Conservation (phyloP, 2,113 vertebrate genomes). For the Motacilla tschutschensis region DNA sequence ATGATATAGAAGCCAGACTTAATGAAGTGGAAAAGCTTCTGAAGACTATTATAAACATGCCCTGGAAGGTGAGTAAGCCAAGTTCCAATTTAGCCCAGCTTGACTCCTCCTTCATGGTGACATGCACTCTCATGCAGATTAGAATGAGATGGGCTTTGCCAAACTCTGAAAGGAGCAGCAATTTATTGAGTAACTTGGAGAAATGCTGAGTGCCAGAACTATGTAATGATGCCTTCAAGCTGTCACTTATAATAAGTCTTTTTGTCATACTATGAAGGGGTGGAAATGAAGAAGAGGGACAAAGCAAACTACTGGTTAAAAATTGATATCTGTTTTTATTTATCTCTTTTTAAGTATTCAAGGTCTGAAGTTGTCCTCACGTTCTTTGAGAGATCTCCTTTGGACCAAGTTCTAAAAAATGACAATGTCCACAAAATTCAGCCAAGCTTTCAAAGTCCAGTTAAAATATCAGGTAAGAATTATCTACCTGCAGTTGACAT, state of each 20-base stretch:
- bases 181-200: background rate
- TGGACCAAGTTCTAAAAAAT: constrained; percentile 94
- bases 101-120: background rate
- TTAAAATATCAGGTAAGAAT: constrained; percentile 91
- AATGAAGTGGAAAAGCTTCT: constrained; percentile 93
- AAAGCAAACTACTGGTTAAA: background rate
- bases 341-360: constrained; percentile 80
- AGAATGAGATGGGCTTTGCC: background rate
- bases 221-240: background rate
- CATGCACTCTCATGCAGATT: background rate
- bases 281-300: background rate
- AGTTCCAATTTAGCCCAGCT: background rate
- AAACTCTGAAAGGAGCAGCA: background rate
- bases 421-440: constrained; percentile 94
- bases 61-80: constrained; percentile 83
- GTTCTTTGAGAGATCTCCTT: constrained; percentile 93
- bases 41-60: constrained; percentile 90
- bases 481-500: background rate
- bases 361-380: constrained; percentile 96
- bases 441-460: constrained; percentile 90
- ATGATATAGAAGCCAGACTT: constrained; percentile 90
- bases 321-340: background rate
- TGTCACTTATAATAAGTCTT: background rate
- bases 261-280: background rate
- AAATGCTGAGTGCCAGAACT: background rate